Evolutionary conservation across 1,140 invertebrate species (phyloP), one percentile per base, ranked within the genome.

Genomic region (Aporrectodea caliginosa): DNA sequence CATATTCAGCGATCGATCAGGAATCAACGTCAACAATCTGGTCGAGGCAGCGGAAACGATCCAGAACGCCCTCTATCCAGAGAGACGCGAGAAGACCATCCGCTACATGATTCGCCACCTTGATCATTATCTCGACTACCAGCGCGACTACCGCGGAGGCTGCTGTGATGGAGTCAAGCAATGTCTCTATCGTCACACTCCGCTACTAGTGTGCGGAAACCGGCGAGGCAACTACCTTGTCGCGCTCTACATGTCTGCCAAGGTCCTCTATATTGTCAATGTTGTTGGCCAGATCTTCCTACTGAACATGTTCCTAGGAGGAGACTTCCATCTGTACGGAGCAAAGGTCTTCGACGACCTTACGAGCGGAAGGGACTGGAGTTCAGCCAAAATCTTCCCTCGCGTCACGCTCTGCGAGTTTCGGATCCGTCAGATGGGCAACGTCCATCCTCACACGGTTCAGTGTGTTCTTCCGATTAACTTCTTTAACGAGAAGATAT

Each of bases 381-480:
- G 69, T 14, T 76, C 83, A n/a, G 74, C 75, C 12, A 43, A 82
- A 81, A 81, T 89, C 29, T 90, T 90, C 83, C 90, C 90, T 12
- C 83, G 88, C 70, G 89, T 90, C n/a, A 90, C 90, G n/a, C 85
- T 90, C 82, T 90, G 90, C 85, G 90, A 90, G 82, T 90, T 90
- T 83, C 86, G 89, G 79, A 89, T 90, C 33, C 85, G 89, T 35
- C 87, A 89, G 77, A 30, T 84, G 2, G 82, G 79, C 22, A 84
- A 84, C 68, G 78, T 81, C 2, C 83, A 84, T 32, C n/a, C 58
- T 12, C 73, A 84, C 69, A 83, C 84, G 6, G 83, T 84, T 27
- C 84, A 84, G 77, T 84, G 84, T 71, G 84, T 81, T 14, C 80
- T 84, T 32, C 81, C 83, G 22, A 80, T 80, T 73, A 84, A 83